Evolutionary conservation across 2,797 vertebrate genomes (phyloP).

Genomic region (Botia almorhae): DNA sequence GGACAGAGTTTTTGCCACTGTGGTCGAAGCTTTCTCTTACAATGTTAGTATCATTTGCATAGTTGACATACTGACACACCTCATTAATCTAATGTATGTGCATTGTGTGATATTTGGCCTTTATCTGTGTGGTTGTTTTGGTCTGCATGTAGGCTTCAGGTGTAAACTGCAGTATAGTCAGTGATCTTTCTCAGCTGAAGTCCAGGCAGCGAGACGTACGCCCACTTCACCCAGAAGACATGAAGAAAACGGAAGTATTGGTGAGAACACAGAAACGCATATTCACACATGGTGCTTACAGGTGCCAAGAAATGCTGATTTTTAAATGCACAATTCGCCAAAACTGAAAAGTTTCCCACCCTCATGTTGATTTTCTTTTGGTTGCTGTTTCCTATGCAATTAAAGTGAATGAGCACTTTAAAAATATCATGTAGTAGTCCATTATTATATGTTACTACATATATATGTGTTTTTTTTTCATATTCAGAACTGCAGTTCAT

Average conservation of each 20-base stretch:
- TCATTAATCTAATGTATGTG: not conserved
- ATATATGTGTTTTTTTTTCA: not conserved
- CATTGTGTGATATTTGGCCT: not conserved
- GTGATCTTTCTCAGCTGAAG: constrained; percentile 70
- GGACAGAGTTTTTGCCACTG: constrained; percentile 80
- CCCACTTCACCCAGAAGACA: constrained; percentile 83
- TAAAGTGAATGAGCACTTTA: not conserved
- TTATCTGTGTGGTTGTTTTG: constrained; percentile 4
- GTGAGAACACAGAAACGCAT: constrained; percentile 70
- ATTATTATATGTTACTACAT: not conserved
- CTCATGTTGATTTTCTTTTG: not conserved
- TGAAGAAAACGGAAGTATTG: constrained; percentile 81
- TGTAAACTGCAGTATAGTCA: constrained; percentile 83
- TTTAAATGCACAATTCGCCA: too few species aligned
- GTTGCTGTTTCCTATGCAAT: not conserved
- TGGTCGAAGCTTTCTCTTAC: constrained; percentile 80
- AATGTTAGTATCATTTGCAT: constrained; percentile 82
- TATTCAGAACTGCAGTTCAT: constrained; percentile 84
- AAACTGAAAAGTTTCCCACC: not conserved
- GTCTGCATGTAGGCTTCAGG: constrained; percentile 69
- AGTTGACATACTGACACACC: too few species aligned
- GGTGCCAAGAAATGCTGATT: too few species aligned
- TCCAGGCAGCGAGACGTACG: constrained; percentile 69
- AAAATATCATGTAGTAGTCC: not conserved
- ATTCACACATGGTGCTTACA: not conserved